Evolutionary conservation across 2,888 invertebrate species (phyloP).

Genomic region (Ferrisia virgata): DNA sequence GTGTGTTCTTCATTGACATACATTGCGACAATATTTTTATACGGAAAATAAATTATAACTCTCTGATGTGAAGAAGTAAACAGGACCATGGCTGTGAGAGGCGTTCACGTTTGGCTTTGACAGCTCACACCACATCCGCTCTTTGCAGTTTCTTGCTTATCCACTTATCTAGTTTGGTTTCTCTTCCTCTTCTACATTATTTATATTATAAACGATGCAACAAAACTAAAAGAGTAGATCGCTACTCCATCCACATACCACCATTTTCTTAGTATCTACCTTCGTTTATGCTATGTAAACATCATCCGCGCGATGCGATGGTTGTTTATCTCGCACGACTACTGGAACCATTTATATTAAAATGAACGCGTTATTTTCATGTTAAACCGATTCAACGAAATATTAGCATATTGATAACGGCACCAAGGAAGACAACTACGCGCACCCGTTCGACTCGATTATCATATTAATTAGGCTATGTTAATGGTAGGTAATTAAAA

Average conservation of each 20-base stretch:
- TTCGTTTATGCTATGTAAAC: background rate
- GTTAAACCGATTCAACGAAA: background rate
- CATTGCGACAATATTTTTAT: background rate
- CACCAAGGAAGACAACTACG: background rate
- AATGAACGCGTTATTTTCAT: slow-evolving; percentile 9
- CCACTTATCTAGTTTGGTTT: no score
- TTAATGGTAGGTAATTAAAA: background rate
- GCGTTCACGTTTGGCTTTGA: background rate
- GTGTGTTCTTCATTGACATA: background rate
- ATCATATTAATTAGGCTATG: background rate
- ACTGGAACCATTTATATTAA: background rate
- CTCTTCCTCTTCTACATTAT: background rate
- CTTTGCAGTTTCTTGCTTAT: background rate
- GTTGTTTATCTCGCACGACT: no score
- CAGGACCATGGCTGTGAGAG: background rate
- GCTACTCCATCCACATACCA: background rate
- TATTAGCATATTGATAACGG: slow-evolving; percentile 14
- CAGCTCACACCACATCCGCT: background rate
- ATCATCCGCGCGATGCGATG: background rate
- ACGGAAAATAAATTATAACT: background rate
- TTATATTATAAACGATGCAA: background rate
- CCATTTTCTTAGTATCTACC: no score
- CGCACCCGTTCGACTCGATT: background rate
- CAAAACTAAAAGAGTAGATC: background rate
- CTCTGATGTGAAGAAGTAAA: background rate